Evolutionary conservation across 2,888 invertebrate genomes (phyloP), one percentile per base, ranked within the genome.

Genomic region (Drosophila hamatofila): DNA sequence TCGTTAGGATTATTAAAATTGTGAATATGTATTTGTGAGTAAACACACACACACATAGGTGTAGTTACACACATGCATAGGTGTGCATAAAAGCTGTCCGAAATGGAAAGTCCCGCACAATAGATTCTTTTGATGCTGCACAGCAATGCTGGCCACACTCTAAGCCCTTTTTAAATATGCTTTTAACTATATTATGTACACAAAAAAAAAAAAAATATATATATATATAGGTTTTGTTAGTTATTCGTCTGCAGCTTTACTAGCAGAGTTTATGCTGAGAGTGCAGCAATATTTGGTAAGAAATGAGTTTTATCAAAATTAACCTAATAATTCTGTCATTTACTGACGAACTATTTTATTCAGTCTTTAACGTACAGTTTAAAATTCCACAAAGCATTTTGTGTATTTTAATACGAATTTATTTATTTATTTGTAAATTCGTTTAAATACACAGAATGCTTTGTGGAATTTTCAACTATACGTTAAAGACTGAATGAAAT

Each of bases 111-210:
- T 48, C 48, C 27, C n/a, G 48, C 27, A 48, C 54, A 39, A 37
- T 54, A 54, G 23, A 37, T 25, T n/a, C 52, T n/a, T n/a, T 54
- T 33, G 49, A 33, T 21, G 49, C 30, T 33, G 49, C 30, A 49
- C 12, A 18, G 49, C 12, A 21, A 14, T 30, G 30, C 48, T 27
- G 48, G 30, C 48, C 48, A 49, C 27, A n/a, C 48, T 49, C 21
- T 49, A 49, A 49, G 49, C 49, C 49, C 49, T 21, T 49, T 49
- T 33, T 33, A 49, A 49, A 49, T 49, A 49, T 49, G n/a, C 48
- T 49, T 49, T 30, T 18, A 30, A 30, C 48, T 18, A 30, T 9
- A 23, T 16, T 25, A 46, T 7, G 16, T 16, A 16, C 0, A 35
- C 1, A 5, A 23, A 16, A 46, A 25, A 21, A 23, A 3, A 0